Base-by-base conservation (phyloP, 2,797 vertebrate species). In the Helarctos malayanus region DNA sequence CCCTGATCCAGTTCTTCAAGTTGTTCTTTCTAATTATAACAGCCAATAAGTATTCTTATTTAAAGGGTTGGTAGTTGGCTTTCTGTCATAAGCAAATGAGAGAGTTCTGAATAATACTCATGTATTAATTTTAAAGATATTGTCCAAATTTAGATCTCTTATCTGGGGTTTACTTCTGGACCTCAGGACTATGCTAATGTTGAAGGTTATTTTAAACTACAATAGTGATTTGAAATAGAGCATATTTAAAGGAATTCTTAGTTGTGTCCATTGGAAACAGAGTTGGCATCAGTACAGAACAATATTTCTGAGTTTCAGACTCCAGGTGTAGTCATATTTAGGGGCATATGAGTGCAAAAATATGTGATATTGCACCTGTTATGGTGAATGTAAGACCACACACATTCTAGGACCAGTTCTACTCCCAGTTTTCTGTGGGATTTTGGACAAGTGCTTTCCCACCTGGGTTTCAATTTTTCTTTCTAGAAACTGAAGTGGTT, bases 131-230 rank as follows among this genome's bases (percentile, higher is more conserved):
- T 69, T 85, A 89, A 57, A 89, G 35, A 10, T 92, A 41, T 82
- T 86, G 89, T 79, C 52, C 14, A 63, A 78, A 38, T 29, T 90
- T 81, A 56, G 10, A 19, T 71, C 14, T 71, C 68, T 90, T 86
- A 80, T 13, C 47, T 49, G 56, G 82, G 54, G 9, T 86, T 90
- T 92, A 89, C 52, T 94, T 96, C 14, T 89, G 59, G 49, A 83
- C 45, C 15, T 89, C 8, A 56, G 63, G 35, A 78, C 23, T 96
- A 61, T 69, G 54, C 59, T 96, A 88, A 73, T 73, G 13, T 41
- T 90, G 7, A 94, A 79, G 23, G 59, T 68, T 47, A 95, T 63
- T 93, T 91, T 91, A 90, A 95, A 83, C 21, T 87, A n/a, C 63
- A 97, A 84, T 49, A 83, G 15, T 61, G 21, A 68, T 80, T 95